phyloP scores from a whole-genome alignment of 2,113 vertebrate genomes.

The Gallinago undulata region DNA sequence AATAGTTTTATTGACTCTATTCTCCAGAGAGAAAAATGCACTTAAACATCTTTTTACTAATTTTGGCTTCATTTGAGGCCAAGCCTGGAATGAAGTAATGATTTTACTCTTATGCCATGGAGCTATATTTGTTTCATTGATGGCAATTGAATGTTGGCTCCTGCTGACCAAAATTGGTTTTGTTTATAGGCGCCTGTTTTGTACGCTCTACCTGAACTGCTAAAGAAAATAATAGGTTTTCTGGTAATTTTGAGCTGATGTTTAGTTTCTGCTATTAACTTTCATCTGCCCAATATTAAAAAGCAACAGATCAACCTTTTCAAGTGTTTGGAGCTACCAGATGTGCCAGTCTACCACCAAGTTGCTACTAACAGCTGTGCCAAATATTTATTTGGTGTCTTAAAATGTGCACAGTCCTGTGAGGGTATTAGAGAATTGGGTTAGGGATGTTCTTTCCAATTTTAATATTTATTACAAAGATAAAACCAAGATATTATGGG shows the following conservation, averaged over 20 bases:
- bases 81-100: neutral
- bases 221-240: neutral
- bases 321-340: neutral
- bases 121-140: neutral
- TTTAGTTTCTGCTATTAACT: neutral
- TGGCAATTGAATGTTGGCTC: neutral
- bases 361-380: neutral
- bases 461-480: neutral
- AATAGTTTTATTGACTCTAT: conserved; percentile 26
- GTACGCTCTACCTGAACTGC: neutral
- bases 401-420: neutral
- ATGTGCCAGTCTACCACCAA: neutral
- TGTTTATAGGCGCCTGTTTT: neutral
- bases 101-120: neutral
- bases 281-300: neutral
- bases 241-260: neutral
- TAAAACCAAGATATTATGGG: neutral
- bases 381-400: neutral
- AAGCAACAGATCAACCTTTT: neutral
- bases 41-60: conserved; percentile 35
- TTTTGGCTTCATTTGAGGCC: conserved; percentile 3
- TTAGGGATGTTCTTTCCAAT: neutral
- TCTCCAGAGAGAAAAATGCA: neutral
- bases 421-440: neutral
- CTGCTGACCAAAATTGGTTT: neutral